These are phyloP conservation scores for Hofmannophila pseudospretella DNA, from an alignment of 2,888 invertebrate species.

Conservation along the genomic window DNA sequence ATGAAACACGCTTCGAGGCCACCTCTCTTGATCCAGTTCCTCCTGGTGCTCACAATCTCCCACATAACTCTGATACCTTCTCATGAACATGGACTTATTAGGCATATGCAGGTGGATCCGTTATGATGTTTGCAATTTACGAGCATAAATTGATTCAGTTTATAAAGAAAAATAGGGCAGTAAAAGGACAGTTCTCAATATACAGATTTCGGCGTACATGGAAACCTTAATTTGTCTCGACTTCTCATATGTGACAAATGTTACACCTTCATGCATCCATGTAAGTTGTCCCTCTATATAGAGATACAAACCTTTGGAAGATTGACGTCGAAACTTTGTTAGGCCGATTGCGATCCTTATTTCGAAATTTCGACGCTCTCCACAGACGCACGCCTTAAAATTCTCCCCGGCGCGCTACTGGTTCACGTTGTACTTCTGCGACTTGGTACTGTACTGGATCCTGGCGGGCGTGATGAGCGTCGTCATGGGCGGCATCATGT, in stretches of 20 bases:
- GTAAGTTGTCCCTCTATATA: too few relatives aligned
- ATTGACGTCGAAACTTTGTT: too few relatives aligned
- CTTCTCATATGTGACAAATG: slow-evolving; percentile 11
- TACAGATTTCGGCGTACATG: too few relatives aligned
- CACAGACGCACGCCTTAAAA: slow-evolving; percentile 45
- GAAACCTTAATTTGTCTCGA: neutral
- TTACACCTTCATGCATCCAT: too few relatives aligned
- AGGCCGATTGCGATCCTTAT: too few relatives aligned
- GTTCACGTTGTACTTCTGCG: slow-evolving; percentile 49
- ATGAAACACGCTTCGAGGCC: slow-evolving; percentile 31
- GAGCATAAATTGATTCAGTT: too few relatives aligned
- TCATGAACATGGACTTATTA: slow-evolving; percentile 49
- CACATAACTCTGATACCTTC: slow-evolving; percentile 60
- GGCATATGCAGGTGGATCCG: slow-evolving; percentile 50
- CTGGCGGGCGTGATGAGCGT: slow-evolving; percentile 40
- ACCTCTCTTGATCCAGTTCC: slow-evolving; percentile 48
- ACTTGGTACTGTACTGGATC: slow-evolving; percentile 45
- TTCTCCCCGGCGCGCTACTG: slow-evolving; percentile 59
- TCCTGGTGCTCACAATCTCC: slow-evolving; percentile 52
- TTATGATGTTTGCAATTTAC: too few relatives aligned
- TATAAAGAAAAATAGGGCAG: too few relatives aligned
- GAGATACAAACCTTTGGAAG: too few relatives aligned
- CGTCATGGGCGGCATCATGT: slow-evolving; percentile 35
- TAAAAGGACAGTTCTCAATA: too few relatives aligned
- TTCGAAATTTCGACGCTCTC: too few relatives aligned